These are phyloP conservation scores for Zapornia atra DNA, from an alignment of 2,113 vertebrate species.

Conservation along the genomic window DNA sequence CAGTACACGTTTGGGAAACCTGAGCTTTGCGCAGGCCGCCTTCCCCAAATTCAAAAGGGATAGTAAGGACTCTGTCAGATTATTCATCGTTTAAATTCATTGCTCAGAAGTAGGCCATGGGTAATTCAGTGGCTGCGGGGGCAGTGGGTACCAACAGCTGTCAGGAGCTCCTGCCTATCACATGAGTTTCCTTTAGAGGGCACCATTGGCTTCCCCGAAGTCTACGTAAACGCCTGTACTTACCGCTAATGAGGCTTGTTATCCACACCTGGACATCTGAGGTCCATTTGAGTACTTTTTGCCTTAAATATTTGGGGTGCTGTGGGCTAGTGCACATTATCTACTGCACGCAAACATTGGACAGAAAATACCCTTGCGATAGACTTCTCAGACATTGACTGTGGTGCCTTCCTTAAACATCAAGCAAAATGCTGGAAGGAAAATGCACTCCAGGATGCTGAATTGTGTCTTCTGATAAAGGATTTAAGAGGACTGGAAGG, in stretches of 20 bases:
- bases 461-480: neutral
- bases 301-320: neutral
- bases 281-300: neutral
- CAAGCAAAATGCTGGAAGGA: neutral
- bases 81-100: neutral
- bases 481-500: neutral
- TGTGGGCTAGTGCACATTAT: neutral
- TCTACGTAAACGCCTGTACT: neutral
- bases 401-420: neutral
- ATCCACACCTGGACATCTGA: neutral
- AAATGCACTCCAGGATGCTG: neutral
- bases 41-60: neutral
- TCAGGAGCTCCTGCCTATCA: neutral
- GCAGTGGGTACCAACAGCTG: neutral
- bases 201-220: constrained; percentile 73
- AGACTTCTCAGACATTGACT: neutral
- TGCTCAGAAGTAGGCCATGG: neutral
- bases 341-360: neutral
- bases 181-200: constrained; percentile 77
- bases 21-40: neutral
- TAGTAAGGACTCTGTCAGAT: neutral
- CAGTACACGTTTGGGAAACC: neutral
- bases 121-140: neutral
- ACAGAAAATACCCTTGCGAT: neutral
- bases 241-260: neutral